Evolutionary conservation across 2,797 vertebrate genomes (phyloP).

Genomic region (Malurus leucopterus): DNA sequence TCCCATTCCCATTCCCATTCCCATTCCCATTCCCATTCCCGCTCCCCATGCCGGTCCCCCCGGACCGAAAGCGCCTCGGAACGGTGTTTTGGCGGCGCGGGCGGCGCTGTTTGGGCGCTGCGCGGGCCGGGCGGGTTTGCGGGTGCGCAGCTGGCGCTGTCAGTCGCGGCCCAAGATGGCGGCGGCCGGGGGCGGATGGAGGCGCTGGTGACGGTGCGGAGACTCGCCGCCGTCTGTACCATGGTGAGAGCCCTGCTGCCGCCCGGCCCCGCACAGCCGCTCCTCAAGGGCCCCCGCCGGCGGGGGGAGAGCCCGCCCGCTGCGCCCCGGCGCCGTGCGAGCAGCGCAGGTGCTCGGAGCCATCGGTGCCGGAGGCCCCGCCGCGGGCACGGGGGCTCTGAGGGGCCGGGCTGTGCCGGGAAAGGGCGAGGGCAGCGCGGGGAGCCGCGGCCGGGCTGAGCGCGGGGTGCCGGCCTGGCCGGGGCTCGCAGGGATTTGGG

Average conservation of each 20-base stretch:
- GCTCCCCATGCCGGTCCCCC: too few relatives aligned
- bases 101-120: rapidly evolving
- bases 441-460: neutral
- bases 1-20: rapidly evolving
- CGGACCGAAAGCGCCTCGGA: rapidly evolving
- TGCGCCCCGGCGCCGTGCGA: neutral
- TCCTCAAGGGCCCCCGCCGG: neutral
- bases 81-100: rapidly evolving
- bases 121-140: neutral
- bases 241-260: conserved; percentile 76
- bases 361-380: neutral
- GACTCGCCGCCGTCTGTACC: conserved; percentile 96
- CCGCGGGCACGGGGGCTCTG: neutral
- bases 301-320: neutral
- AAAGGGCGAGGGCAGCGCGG: neutral
- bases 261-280: neutral
- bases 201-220: conserved; percentile 93
- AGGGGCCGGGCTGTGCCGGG: neutral
- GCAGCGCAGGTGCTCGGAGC: rapidly evolving
- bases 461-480: neutral
- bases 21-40: neutral
- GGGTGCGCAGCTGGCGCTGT: conserved; percentile 55
- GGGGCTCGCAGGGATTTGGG: neutral
- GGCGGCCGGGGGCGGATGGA: conserved; percentile 81
- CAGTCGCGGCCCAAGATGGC: conserved; percentile 85